Evolutionary conservation across 2,888 invertebrate genomes (phyloP), one percentile per base, ranked within the genome.

Genomic region (Eristalis tenax): DNA sequence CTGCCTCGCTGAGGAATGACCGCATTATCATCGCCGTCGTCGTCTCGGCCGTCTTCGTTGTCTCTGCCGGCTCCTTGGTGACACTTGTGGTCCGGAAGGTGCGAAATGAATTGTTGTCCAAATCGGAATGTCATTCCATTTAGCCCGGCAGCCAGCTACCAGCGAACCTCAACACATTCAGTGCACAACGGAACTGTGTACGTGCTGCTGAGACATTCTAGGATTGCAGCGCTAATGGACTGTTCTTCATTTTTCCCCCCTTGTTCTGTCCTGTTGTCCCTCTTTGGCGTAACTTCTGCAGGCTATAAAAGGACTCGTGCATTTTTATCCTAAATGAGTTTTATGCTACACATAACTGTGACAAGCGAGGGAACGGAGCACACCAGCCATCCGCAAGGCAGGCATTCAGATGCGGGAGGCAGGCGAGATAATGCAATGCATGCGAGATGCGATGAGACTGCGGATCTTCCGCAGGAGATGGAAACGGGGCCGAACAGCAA

Each of bases 251-350:
- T 50, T 50, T 76, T 61, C 22, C 66, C 5, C n/a, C 32, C 32
- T 32, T 32, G 32, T 8, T 50, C 8, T 50, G 50, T 18, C 18
- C 18, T 50, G 43, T 50, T 50, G 50, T 18, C 50, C 18, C 50
- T 50, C 50, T 18, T 22, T 13, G 35, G 63, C 28, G 40, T 61
- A 66, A 61, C 76, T 79, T 74, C 35, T n/a, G 43, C 18, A 4
- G 83, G 35, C 76, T 77, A 76, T 80, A 87, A 83, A 87, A 87
- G 87, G 87, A 87, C 87, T 83, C 83, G 83, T 87, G 83, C 83
- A 87, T 87, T 83, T 87, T 83, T 83, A 69, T 87, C 83, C 83
- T 83, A 87, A 87, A 87, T 83, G 87, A 83, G 87, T 87, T 83
- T 80, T 83, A 73, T 83, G 83, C 83, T 80, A 76, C 79, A 73